phyloP scores from a whole-genome alignment of 2,797 vertebrate species.

The Chelon labrosus region DNA sequence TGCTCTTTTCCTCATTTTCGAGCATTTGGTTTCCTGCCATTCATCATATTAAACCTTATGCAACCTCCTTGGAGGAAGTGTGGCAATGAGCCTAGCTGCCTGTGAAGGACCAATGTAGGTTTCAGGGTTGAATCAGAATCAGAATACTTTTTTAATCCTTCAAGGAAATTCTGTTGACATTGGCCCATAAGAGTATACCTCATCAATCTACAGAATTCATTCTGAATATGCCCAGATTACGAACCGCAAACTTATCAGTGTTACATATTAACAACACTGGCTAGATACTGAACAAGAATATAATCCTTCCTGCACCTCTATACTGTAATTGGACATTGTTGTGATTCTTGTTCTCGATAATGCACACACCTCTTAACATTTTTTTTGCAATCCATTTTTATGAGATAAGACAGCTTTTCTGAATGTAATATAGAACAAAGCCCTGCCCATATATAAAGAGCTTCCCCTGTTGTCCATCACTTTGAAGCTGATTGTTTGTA shows the following conservation, averaged over 20 bases:
- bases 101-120: neutral
- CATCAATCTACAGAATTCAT: neutral
- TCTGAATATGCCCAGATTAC: neutral
- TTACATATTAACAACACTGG: neutral
- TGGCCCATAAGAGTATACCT: neutral
- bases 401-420: neutral
- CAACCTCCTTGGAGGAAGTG: neutral
- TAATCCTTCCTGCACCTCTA: neutral
- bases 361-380: neutral
- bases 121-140: neutral
- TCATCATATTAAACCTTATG: neutral
- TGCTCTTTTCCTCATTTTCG: neutral
- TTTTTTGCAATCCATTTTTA: neutral
- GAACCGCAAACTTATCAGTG: slow-evolving; percentile 2
- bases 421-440: neutral
- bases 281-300: neutral
- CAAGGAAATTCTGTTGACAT: neutral
- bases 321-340: slow-evolving; percentile 2
- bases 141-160: too few species aligned
- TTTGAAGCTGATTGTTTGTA: too few species aligned
- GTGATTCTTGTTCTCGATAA: neutral
- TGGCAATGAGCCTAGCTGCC: neutral
- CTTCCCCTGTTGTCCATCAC: too few species aligned
- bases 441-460: neutral
- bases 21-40: neutral